These are phyloP conservation scores for Pachymerium ferrugineum DNA, from an alignment of 2,888 invertebrate genomes.

Conservation along the genomic window DNA sequence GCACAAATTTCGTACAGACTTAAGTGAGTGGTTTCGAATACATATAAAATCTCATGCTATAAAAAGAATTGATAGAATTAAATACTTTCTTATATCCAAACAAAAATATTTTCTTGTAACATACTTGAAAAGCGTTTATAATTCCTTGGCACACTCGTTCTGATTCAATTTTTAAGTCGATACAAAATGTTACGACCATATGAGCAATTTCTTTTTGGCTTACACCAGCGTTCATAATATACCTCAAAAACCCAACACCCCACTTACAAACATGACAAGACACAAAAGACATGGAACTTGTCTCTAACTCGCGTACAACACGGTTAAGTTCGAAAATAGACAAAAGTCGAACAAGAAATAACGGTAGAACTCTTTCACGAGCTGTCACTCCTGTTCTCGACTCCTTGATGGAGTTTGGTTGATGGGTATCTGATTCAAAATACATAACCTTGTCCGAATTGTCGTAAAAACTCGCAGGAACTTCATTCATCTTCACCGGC, in stretches of 20 bases:
- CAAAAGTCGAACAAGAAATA: conserved; percentile 15
- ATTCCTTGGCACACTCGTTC: conserved; percentile 23
- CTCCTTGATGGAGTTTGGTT: background rate
- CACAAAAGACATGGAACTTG: conserved; percentile 11
- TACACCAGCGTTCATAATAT: background rate
- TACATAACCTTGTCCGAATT: background rate
- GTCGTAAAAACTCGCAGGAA: background rate
- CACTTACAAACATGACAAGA: conserved; percentile 4
- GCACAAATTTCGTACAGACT: conserved; percentile 88
- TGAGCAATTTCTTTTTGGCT: background rate
- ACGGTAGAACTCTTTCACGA: background rate
- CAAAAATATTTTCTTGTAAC: background rate
- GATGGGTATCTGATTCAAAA: conserved; percentile 13
- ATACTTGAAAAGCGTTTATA: background rate
- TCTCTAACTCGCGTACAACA: background rate
- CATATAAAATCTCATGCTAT: conserved; percentile 69
- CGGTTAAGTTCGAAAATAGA: conserved; percentile 1
- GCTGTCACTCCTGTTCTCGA: background rate
- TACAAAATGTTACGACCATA: background rate
- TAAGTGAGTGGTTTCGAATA: conserved; percentile 67
- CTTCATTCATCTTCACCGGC: background rate
- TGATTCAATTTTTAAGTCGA: background rate
- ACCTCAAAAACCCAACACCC: background rate
- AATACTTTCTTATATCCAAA: background rate
- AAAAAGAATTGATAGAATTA: conserved; percentile 41